Evolutionary conservation across 2,888 invertebrate species (phyloP).

Genomic region (Sericinus montela): DNA sequence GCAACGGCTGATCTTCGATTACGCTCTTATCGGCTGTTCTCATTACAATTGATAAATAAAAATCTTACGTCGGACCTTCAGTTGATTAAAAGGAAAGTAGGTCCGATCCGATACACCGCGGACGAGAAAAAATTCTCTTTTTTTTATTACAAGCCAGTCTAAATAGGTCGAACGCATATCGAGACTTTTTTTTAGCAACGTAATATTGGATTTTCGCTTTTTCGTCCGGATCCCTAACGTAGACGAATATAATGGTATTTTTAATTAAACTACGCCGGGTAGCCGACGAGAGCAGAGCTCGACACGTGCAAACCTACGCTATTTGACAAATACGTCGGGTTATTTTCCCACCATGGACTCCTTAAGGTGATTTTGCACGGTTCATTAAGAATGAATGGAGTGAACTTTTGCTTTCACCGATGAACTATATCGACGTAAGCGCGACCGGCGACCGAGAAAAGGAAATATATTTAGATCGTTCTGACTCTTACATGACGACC

Average conservation of each 20-base stretch:
- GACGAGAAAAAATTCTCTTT: conserved; percentile 8
- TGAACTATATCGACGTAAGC: too few species aligned
- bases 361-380: background rate
- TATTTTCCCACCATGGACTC: background rate
- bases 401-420: too few species aligned
- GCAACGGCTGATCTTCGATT: conserved; percentile 3
- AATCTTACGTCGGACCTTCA: conserved; percentile 7
- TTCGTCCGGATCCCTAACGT: background rate
- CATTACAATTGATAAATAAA: conserved; percentile 11
- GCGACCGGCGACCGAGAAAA: too few species aligned
- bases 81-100: conserved; percentile 17
- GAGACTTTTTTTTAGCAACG: conserved; percentile 1
- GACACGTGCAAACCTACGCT: conserved; percentile 6
- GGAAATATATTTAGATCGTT: too few species aligned
- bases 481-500: too few species aligned
- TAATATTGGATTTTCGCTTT: conserved; percentile 13
- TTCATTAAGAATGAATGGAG: too few species aligned
- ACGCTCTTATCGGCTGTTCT: conserved; percentile 4
- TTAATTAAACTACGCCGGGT: conserved; percentile 11
- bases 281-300: background rate
- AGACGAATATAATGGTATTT: conserved; percentile 14
- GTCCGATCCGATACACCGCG: conserved; percentile 3
- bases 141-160: conserved; percentile 6
- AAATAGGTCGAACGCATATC: conserved; percentile 13
- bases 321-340: background rate